Percentiles rank a stretch among this genome's conserved stretches.
These are phyloP conservation scores for Cyprinus carpio DNA, from an alignment of 2,113 vertebrate species.

Conservation along the genomic window DNA sequence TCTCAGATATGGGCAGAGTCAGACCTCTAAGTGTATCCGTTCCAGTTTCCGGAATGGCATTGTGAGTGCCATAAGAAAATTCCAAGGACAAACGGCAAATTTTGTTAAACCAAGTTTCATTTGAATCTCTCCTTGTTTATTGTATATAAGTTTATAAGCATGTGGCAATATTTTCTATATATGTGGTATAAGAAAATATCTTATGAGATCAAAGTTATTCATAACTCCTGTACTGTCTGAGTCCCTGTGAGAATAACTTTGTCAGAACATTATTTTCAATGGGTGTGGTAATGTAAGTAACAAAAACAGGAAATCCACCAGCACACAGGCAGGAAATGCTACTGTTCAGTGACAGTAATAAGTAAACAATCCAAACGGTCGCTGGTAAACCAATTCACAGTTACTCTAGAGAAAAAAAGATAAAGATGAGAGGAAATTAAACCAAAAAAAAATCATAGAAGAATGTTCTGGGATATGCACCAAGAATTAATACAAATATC, in stretches of 20 bases:
- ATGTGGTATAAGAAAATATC: not conserved
- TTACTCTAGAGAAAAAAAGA: constrained; percentile 35
- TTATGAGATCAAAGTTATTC: not conserved
- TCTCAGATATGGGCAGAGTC: constrained; percentile 16
- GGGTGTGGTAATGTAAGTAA: constrained; percentile 62
- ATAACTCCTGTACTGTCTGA: not conserved
- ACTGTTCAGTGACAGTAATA: constrained; percentile 60
- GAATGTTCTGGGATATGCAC: not conserved
- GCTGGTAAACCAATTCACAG: constrained; percentile 3
- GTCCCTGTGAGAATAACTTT: constrained; percentile 48
- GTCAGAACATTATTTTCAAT: constrained; percentile 52
- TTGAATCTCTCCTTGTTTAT: not conserved
- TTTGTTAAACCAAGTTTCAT: not conserved
- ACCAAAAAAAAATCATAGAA: not conserved
- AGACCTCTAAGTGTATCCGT: constrained; percentile 8
- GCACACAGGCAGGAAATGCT: constrained; percentile 75
- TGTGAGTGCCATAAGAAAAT: not conserved
- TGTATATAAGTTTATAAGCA: not conserved
- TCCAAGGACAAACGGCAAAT: not conserved
- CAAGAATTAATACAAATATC: not conserved
- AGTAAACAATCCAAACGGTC: constrained; percentile 57
- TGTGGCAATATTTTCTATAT: too few relatives aligned
- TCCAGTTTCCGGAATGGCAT: not conserved
- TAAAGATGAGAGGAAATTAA: not conserved
- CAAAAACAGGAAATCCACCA: constrained; percentile 74